Percentiles rank a stretch among this genome's conserved stretches.
Evolutionary conservation across 2,113 vertebrate species (phyloP).

Genomic region (Piaya cayana): DNA sequence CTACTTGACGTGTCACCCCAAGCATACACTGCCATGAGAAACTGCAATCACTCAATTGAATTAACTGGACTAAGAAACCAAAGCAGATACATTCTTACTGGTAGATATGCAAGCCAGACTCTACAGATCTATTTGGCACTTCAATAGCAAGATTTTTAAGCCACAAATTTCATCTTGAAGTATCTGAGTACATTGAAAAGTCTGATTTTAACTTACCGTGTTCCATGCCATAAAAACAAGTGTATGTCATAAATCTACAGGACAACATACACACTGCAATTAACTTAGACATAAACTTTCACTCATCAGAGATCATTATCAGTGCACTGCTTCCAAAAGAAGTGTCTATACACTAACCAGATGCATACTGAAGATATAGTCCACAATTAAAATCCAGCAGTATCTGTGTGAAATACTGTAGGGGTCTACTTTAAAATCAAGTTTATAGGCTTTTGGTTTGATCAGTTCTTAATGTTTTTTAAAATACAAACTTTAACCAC

Average conservation of each 20-base stretch:
- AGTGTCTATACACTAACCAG: background rate
- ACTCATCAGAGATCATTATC: background rate
- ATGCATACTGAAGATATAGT: background rate
- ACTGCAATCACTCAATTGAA: background rate
- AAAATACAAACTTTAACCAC: conserved; percentile 86
- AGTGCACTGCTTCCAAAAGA: background rate
- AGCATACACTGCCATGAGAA: no score
- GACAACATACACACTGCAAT: background rate
- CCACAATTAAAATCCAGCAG: background rate
- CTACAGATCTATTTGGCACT: background rate
- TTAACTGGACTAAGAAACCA: background rate
- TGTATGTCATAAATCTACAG: background rate
- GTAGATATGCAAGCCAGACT: background rate
- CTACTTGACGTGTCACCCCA: no score
- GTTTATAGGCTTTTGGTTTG: background rate
- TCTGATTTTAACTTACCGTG: background rate
- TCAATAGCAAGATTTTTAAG: background rate
- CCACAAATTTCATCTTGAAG: background rate
- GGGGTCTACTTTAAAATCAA: background rate
- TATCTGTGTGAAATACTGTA: accelerated
- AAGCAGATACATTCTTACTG: background rate
- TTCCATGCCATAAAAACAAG: background rate
- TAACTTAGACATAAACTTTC: background rate
- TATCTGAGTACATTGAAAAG: background rate
- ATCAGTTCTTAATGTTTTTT: background rate